phyloP scores from a whole-genome alignment of 2,888 invertebrate genomes.

The Pristionchus maxplancki region DNA sequence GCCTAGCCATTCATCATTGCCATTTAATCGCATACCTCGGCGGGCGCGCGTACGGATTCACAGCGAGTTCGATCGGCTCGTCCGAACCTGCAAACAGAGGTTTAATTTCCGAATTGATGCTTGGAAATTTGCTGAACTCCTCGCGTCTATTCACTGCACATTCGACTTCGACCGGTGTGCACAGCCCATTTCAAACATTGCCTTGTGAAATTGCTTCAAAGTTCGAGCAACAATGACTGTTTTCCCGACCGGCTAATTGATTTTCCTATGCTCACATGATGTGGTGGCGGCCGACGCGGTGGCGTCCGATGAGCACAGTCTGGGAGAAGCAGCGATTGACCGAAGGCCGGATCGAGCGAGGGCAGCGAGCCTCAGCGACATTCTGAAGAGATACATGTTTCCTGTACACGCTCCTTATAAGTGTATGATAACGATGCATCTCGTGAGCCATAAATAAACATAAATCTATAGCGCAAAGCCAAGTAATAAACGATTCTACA shows the following conservation, averaged over 20 bases:
- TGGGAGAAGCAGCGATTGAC: background rate
- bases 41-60: conserved; percentile 71
- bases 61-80: conserved; percentile 63
- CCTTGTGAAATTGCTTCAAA: too few species aligned
- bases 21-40: conserved; percentile 30
- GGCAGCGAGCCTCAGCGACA: conserved; percentile 33
- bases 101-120: too few species aligned
- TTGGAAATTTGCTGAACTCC: too few species aligned
- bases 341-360: conserved; percentile 3
- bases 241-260: too few species aligned
- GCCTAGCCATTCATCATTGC: too few species aligned
- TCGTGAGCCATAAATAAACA: background rate
- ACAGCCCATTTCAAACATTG: too few species aligned
- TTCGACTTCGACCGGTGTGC: too few species aligned
- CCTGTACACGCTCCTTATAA: background rate
- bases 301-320: conserved; percentile 47
- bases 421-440: background rate
- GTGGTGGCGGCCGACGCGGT: conserved; percentile 14
- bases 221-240: too few species aligned
- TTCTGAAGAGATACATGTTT: background rate
- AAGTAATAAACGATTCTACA: background rate
- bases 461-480: background rate
- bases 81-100: conserved; percentile 52
- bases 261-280: background rate
- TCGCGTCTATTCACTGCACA: too few species aligned